Evolutionary conservation across 37 sponge, comb jelly and placozoan species (phyloP), one percentile per base, ranked within the genome.

Genomic region (Ianthella basta): DNA sequence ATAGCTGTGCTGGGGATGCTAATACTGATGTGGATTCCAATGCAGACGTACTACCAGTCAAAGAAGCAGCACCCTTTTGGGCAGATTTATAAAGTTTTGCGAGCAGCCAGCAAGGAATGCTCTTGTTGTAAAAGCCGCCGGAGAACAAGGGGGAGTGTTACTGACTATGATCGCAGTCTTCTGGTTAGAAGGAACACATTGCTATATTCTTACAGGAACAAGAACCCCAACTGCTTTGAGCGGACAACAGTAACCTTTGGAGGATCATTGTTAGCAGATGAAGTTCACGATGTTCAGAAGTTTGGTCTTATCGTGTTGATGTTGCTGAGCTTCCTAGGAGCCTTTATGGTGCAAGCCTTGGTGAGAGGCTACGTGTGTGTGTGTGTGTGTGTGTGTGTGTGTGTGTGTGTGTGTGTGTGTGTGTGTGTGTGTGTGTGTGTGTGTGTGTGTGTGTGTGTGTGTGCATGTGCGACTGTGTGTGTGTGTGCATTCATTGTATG

Each of bases 261-360:
- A 18, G 78, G 78, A 0, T 1, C 5, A 13, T 14, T 75, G 21
- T 53, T 24, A 1, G 24, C 37, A 19, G 78, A 75, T 75, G 78
- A 75, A 16, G 78, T 75, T 75, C 78, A 44, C 18, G 78, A 75
- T 41, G 78, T 75, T 19, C 78, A 75, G 54, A 75, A 24, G 21
- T 75, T 75, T 41, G 37, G n/a, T 10, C n/a, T 75, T 4, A 75
- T 75, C 25, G 24, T 36, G 20, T 44, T 75, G 16, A 75, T 75
- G 78, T 53, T 75, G 25, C 40, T n/a, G 2, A 69, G 70, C 34
- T 69, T 30, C 13, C 13, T 55, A 8, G 38, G 53, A 59, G 25
- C 29, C 4, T 81, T 30, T 20, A 81, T 56, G 27, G 56, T 78
- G 25, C 37, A 54, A 19, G 32, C 55, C 25, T 41, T 78, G n/a